Evolutionary conservation across 2,797 vertebrate genomes (phyloP), one percentile per base, ranked within the genome.

Genomic region (Cyprinella venusta): DNA sequence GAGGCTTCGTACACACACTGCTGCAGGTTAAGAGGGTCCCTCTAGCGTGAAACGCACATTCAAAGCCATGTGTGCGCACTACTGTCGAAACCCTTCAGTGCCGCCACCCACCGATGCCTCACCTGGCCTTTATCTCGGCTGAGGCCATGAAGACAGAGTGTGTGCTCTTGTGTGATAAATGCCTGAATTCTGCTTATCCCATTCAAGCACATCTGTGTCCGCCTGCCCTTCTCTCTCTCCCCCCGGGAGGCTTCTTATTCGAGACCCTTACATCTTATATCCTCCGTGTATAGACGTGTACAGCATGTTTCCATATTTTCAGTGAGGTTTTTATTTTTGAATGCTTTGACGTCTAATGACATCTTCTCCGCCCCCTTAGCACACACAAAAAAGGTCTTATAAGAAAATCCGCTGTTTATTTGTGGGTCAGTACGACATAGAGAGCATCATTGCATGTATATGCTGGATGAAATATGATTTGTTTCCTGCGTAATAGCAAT

Each of bases 401-500:
- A 65, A 19, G 26, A 42, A 86, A 79, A 85, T 80, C 65, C 33
- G 42, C 18, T 30, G 8, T 59, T 8, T 50, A 40, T 84, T 78
- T 82, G 79, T 82, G 64, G 81, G 83, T 86, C 83, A 81, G 84
- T 83, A 30, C 61, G 67, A 54, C 50, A 40, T 65, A 21, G 45
- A 48, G 33, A 42, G 64, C 67, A 40, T 42, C 45, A 36, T 67
- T 42, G 68, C 63, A 10, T 59, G 15, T 36, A 16, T 61, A 69
- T 77, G 59, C 78, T 33, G 30, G 69, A 81, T 64, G 75, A 84
- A 87, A 80, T 83, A 63, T 74, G 80, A 89, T 89, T 89, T 93
- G 92, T 93, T 92, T 93, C 91, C 89, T 90, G 89, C 90, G 91
- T 90, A 91, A 90, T 86, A 70, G 87, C 89, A 91, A 92, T 93